Conservation (phyloP, 1,140 invertebrate genomes). For the Nomia melanderi region DNA sequence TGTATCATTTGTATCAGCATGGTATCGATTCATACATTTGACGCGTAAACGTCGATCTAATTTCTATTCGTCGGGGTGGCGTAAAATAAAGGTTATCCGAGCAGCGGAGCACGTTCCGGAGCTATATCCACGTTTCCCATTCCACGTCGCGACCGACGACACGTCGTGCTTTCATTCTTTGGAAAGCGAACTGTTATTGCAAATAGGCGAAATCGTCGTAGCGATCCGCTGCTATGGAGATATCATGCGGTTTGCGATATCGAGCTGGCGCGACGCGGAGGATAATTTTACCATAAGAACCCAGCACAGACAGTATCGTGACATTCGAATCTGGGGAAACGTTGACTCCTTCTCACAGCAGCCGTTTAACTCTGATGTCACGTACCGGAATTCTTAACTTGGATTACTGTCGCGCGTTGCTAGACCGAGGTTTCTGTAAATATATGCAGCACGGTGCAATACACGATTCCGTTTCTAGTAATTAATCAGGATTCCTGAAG, state of each 20-base stretch:
- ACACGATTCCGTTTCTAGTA: not conserved
- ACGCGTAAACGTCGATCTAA: slow-evolving; percentile 59
- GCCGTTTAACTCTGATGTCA: slow-evolving; percentile 72
- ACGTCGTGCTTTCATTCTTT: slow-evolving; percentile 59
- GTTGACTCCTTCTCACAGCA: slow-evolving; percentile 40
- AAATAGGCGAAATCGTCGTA: slow-evolving; percentile 71
- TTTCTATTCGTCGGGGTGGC: slow-evolving; percentile 72
- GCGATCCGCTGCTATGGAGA: slow-evolving; percentile 61
- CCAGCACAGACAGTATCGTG: slow-evolving; percentile 60
- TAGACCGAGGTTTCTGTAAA: slow-evolving; percentile 3
- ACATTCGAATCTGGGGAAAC: slow-evolving; percentile 68
- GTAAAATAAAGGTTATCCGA: slow-evolving; percentile 75
- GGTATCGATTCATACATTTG: slow-evolving; percentile 43
- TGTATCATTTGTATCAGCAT: slow-evolving; percentile 7
- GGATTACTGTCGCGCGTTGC: not conserved
- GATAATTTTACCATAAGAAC: slow-evolving; percentile 76
- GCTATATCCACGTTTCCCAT: slow-evolving; percentile 64
- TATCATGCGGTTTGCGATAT: slow-evolving; percentile 69
- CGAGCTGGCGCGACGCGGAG: slow-evolving; percentile 51
- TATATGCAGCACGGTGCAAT: not conserved
- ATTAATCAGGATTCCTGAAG: not conserved
- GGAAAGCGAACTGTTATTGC: slow-evolving; percentile 70
- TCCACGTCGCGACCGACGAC: slow-evolving; percentile 44
- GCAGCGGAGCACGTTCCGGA: slow-evolving; percentile 70
- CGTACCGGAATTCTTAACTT: slow-evolving; percentile 59